These are phyloP conservation scores for Python bivittatus DNA, from an alignment of 2,113 vertebrate species.

Conservation along the genomic window DNA sequence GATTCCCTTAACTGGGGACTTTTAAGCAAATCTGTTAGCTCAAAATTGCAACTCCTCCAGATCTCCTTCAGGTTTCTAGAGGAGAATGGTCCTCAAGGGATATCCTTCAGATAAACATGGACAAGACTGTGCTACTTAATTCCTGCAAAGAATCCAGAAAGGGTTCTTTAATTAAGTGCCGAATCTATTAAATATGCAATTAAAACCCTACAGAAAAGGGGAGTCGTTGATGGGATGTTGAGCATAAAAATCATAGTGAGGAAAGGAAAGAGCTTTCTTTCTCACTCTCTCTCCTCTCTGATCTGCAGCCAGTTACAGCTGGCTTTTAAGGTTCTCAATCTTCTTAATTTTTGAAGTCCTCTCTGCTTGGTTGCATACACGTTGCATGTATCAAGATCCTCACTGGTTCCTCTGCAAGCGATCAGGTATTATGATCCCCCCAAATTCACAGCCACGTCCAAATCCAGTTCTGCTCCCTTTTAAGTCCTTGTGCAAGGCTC, in stretches of 20 bases:
- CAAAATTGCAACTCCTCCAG: not conserved
- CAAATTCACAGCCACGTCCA: not conserved
- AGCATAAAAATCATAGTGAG: not conserved
- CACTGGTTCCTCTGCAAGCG: not conserved
- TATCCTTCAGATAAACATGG: not conserved
- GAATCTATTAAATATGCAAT: not conserved
- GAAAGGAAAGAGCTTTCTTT: not conserved
- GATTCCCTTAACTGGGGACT: not conserved
- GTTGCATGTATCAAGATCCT: not conserved
- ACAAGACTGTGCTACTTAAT: not conserved
- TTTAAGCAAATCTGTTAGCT: not conserved
- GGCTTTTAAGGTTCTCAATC: not conserved
- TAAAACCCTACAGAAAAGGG: too few relatives aligned
- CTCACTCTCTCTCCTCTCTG: not conserved
- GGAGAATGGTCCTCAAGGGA: not conserved
- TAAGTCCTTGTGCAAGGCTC: not conserved
- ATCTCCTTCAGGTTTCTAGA: not conserved
- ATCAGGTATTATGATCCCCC: not conserved
- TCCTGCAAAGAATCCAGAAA: not conserved
- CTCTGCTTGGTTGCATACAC: not conserved
- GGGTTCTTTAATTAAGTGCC: not conserved
- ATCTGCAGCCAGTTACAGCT: not conserved
- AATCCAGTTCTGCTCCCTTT: not conserved
- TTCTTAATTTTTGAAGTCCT: not conserved
- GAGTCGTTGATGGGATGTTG: too few relatives aligned